A percentile compares a stretch with the other conserved stretches of the same genome.
phyloP scores from a whole-genome alignment of 2,888 invertebrate species.

The Unio pictorum region DNA sequence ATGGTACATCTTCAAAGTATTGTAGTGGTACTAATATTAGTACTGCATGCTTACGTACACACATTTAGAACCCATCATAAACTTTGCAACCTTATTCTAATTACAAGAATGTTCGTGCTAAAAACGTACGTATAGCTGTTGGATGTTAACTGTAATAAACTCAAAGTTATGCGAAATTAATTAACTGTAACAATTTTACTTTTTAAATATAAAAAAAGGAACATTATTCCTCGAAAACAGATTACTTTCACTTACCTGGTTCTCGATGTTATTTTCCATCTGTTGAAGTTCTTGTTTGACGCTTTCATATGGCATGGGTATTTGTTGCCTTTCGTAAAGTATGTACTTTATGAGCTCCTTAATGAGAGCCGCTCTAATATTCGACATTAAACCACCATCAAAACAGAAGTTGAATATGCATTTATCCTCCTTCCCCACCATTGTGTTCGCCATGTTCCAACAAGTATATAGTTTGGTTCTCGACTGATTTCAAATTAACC shows the following conservation, averaged over 20 bases:
- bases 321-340: constrained; percentile 55
- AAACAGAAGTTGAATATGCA: constrained; percentile 34
- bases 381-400: constrained; percentile 50
- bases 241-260: neutral
- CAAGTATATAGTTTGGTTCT: too few species aligned
- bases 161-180: neutral
- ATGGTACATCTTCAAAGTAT: too few species aligned
- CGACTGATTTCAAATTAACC: too few species aligned
- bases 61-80: too few species aligned
- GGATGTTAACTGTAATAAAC: neutral
- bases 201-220: too few species aligned
- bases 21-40: too few species aligned
- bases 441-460: neutral
- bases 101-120: too few species aligned
- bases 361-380: constrained; percentile 40
- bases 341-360: constrained; percentile 52
- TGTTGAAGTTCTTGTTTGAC: constrained; percentile 32
- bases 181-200: too few species aligned
- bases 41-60: too few species aligned
- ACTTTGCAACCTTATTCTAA: too few species aligned
- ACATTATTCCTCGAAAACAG: neutral
- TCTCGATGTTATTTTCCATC: neutral
- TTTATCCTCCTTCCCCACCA: constrained; percentile 5
- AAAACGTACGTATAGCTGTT: too few species aligned
- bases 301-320: constrained; percentile 52